Conservation (phyloP, 2,113 vertebrate species). For the Osmerus eperlanus region DNA sequence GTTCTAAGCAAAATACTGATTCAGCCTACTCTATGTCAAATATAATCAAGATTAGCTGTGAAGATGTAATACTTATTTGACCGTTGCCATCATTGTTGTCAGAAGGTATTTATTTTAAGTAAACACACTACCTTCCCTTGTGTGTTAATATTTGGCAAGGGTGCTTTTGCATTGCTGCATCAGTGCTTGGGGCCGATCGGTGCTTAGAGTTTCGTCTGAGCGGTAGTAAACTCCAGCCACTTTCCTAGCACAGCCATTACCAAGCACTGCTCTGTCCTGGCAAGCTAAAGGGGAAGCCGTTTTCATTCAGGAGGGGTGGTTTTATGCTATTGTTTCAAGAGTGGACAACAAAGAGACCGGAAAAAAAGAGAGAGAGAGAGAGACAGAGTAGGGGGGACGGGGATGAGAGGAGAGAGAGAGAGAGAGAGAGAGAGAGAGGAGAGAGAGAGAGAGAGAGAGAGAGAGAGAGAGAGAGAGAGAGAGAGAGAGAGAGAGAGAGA, state of each 20-base stretch:
- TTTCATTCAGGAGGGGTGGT: background rate
- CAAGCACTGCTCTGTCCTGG: too few species aligned
- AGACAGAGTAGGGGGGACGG: slow-evolving; percentile 23
- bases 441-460: background rate
- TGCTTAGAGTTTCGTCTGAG: background rate
- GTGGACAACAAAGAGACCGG: slow-evolving; percentile 10
- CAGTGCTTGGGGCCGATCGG: background rate
- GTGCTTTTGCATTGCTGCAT: too few species aligned
- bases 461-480: slow-evolving; percentile 7
- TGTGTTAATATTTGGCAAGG: background rate
- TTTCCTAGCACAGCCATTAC: too few species aligned
- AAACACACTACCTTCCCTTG: too few species aligned
- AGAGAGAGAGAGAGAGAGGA: slow-evolving; percentile 12
- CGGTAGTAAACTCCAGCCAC: background rate
- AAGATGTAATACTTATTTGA: too few species aligned
- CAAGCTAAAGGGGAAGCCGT: background rate
- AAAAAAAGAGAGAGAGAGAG: slow-evolving; percentile 9
- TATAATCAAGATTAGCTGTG: too few species aligned
- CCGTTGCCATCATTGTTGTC: too few species aligned
- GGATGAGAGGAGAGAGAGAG: slow-evolving; percentile 11
- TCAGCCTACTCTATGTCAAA: too few species aligned
- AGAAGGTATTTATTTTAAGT: too few species aligned
- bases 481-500: slow-evolving; percentile 8
- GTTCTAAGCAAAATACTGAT: too few species aligned
- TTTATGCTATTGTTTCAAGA: too few species aligned